Evolutionary conservation across 1,140 invertebrate genomes (phyloP), one percentile per base, ranked within the genome.

Genomic region (Halictus rubicundus): DNA sequence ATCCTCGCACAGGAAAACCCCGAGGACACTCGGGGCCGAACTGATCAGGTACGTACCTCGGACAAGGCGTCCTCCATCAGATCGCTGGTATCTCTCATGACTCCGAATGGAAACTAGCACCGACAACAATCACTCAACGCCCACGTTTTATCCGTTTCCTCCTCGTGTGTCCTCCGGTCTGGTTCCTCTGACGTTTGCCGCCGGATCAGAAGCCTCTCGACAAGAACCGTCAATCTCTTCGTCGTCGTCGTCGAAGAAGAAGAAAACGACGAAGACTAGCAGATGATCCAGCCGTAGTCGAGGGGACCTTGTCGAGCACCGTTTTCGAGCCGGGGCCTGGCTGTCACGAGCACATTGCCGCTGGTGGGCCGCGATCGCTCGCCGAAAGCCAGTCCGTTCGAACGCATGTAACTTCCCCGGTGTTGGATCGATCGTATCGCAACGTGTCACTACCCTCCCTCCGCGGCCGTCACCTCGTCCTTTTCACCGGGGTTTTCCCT

Each of bases 11-110:
- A 12, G 2, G 9, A 46, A 46, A 46, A 46, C 12, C 42, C 42
- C 42, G 42, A 46, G 42, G 42, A 46, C 42, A 46, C 42, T 14
- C 32, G 32, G 32, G 32, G 32, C 32, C 32, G 5, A 5, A 68
- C 65, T 63, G 37, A 16, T n/a, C 25, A 57, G 57, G 73, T 86
- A 86, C 85, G 39, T 89, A 89, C 88, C 88, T 89, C 88, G 52
- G 82, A 88, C 80, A 88, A 69, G 77, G 82, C 79, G 84, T 89
- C 88, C 78, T 89, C 88, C 87, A 86, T 89, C 88, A 87, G 86
- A 83, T 87, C 87, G 81, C 78, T 88, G 54, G 88, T 89, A 76
- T 89, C 85, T 84, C 87, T 87, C 88, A 89, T 89, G 80, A 81
- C 80, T 88, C 63, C 63, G 79, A 66, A 88, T 87, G 82, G 78